phyloP scores from a whole-genome alignment of 1,140 invertebrate genomes.

The Pseudomyrmex cubaensis region DNA sequence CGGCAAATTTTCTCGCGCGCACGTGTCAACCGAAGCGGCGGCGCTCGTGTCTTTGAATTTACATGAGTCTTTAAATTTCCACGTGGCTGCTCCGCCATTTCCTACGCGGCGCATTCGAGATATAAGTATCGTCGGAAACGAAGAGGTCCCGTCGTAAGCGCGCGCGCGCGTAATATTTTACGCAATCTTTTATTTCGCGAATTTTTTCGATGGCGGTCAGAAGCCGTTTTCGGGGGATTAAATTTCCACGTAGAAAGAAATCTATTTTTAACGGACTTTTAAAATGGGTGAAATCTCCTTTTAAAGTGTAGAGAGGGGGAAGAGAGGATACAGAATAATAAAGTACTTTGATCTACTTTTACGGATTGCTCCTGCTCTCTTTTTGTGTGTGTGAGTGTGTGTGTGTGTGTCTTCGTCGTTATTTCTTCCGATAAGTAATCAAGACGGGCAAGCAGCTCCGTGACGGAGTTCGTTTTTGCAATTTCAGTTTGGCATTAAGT shows the following conservation, averaged over 20 bases:
- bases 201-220: neutral
- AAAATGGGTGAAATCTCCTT: conserved; percentile 3
- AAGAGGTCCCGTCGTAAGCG: conserved; percentile 17
- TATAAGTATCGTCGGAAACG: conserved; percentile 47
- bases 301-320: neutral
- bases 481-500: conserved; percentile 33
- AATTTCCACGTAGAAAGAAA: conserved; percentile 7
- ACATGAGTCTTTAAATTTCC: conserved; percentile 63
- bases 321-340: neutral
- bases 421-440: conserved; percentile 9
- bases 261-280: conserved; percentile 15
- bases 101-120: conserved; percentile 14
- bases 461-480: neutral
- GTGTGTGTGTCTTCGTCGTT: neutral
- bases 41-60: conserved; percentile 58
- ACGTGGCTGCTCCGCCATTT: conserved; percentile 40
- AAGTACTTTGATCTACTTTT: neutral
- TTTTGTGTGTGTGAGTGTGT: neutral
- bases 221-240: conserved; percentile 29
- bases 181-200: conserved; percentile 5
- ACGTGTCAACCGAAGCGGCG: conserved; percentile 17
- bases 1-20: conserved; percentile 23
- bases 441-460: neutral
- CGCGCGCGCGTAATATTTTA: neutral
- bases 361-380: neutral